These are phyloP conservation scores for Loxodonta africana DNA, from an alignment of 2,113 vertebrate species.

Conservation along the genomic window DNA sequence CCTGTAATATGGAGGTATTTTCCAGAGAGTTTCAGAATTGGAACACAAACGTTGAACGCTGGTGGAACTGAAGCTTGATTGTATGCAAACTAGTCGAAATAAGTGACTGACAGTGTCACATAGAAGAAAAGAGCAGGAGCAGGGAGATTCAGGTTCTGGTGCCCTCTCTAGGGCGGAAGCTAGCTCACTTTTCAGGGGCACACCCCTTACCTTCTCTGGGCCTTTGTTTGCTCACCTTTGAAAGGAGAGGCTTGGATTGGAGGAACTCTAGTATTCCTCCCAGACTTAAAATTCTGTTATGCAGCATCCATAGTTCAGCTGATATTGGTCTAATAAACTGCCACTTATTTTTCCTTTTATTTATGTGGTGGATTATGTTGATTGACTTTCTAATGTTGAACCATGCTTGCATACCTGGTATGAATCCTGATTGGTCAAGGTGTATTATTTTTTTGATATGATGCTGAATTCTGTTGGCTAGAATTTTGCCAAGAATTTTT, in stretches of 20 bases:
- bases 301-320: background rate
- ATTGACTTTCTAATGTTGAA: too few relatives aligned
- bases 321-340: background rate
- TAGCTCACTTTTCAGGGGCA: background rate
- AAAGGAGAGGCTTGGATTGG: background rate
- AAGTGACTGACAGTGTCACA: background rate
- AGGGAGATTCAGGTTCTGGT: background rate
- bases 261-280: background rate
- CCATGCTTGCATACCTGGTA: too few relatives aligned
- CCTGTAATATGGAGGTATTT: background rate
- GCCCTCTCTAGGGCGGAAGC: accelerated
- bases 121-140: background rate
- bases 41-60: background rate
- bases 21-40: constrained; percentile 1
- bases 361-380: too few relatives aligned
- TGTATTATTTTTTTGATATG: too few relatives aligned
- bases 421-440: too few relatives aligned
- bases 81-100: background rate
- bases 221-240: background rate
- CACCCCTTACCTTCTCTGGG: background rate
- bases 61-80: background rate
- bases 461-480: too few relatives aligned
- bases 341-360: too few relatives aligned
- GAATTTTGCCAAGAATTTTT: too few relatives aligned
- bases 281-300: background rate